A percentile compares a stretch with the other conserved stretches of the same genome.
Conservation (phyloP, 2,113 vertebrate species). For the Phrynosoma blainvillii region DNA sequence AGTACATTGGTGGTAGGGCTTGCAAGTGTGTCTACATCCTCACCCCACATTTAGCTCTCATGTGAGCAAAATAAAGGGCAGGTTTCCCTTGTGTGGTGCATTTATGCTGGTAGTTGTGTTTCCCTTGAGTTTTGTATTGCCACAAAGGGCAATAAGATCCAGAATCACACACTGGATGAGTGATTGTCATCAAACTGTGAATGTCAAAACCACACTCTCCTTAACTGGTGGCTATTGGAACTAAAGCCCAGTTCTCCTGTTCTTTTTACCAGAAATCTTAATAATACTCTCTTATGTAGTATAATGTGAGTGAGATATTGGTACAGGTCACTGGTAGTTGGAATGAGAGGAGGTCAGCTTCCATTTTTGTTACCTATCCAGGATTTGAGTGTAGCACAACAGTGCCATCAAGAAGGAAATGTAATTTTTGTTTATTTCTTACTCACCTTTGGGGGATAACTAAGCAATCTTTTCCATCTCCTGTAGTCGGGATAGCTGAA, state of each 20-base stretch:
- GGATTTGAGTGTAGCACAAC: neutral
- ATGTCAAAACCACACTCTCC: neutral
- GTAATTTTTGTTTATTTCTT: neutral
- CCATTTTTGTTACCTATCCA: neutral
- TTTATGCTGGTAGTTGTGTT: no score
- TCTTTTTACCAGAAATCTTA: neutral
- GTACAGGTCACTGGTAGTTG: neutral
- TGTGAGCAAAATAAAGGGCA: neutral
- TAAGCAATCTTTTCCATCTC: neutral
- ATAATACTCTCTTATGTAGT: neutral
- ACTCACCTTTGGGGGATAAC: neutral
- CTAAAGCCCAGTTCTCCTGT: no score
- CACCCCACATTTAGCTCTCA: neutral
- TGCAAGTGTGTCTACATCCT: neutral
- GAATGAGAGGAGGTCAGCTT: neutral
- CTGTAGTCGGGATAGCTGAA: neutral
- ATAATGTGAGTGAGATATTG: neutral
- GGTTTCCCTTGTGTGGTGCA: no score
- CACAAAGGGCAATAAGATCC: neutral
- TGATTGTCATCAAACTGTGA: neutral
- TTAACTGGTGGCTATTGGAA: neutral
- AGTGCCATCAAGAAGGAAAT: neutral
- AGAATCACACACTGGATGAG: neutral
- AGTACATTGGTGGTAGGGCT: neutral
- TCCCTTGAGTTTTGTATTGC: no score